Base-by-base conservation (phyloP, 2,888 invertebrate species). In the Lepidochrysops patricia region DNA sequence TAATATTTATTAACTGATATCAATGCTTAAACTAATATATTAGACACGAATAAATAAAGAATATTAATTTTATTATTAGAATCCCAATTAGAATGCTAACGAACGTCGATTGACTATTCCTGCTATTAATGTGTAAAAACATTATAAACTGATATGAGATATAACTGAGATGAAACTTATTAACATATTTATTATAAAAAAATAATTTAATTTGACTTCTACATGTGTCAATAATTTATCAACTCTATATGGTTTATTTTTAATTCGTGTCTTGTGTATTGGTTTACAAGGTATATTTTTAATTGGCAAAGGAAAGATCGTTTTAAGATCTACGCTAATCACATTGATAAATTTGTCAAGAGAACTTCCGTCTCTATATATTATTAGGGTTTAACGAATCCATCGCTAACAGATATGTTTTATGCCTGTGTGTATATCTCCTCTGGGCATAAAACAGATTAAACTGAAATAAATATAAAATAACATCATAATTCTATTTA, bases 191-290 rank as follows among this genome's bases (percentile, higher is more conserved):
- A 29, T 32, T 32, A 54, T 9, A 54, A 54, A 54, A 54, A 54
- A 54, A 2, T 29, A 54, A 54, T 54, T 54, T 54, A 54, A 54
- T 54, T 29, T 54, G 54, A 54, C 54, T 54, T 19, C 54, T 32
- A 54, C 54, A 32, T 54, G 32, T 54, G 54, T 54, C 32, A 54
- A 54, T 54, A 54, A 54, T 54, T 54, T 54, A 54, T 54, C 54
- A 54, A 15, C 6, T 4, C 0, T 2, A 19, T 12, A 4, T 4
- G 15, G 29, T 7, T 29, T 1, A 19, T 6, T 6, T 5, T 4
- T 4, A 54, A 32, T 12, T 9, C 26, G 12, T 4, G 9, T 9
- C 54, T 32, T 54, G 4, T 19, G 7, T 12, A 7, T 9, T 2
- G 19, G 12, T 9, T n/a, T 1, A 13, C 19, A 32, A 1, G 19